These are phyloP conservation scores for Diglossa cyanea DNA, from an alignment of 2,797 vertebrate species.

Conservation along the genomic window DNA sequence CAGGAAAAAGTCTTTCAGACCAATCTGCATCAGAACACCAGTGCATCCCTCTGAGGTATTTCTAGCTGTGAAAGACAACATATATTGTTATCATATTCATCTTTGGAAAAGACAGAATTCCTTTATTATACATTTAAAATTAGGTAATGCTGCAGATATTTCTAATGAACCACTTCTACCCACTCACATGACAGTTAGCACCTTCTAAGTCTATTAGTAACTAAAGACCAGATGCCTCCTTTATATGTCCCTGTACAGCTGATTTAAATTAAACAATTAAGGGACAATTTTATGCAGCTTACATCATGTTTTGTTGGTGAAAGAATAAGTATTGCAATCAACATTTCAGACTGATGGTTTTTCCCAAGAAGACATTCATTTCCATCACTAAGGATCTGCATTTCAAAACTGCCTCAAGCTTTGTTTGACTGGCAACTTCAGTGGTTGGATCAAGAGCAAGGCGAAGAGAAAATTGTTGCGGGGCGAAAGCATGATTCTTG, in stretches of 20 bases:
- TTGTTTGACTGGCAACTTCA: not conserved
- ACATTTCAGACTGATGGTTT: not conserved
- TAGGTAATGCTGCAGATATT: not conserved
- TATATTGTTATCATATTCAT: not conserved
- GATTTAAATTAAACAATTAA: not conserved
- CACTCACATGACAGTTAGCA: not conserved
- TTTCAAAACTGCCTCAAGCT: not conserved
- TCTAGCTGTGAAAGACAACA: not conserved
- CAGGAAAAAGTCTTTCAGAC: not conserved
- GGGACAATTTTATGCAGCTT: not conserved
- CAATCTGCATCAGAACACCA: not conserved
- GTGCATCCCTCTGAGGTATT: not conserved
- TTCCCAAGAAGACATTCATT: not conserved
- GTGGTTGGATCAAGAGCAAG: not conserved
- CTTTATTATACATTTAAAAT: not conserved
- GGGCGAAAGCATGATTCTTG: fast-evolving
- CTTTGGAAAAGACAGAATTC: not conserved
- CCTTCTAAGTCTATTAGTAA: not conserved
- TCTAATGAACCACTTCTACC: not conserved
- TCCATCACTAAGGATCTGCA: not conserved
- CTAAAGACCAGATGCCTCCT: not conserved
- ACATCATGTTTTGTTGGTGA: not conserved
- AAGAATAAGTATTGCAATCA: not conserved
- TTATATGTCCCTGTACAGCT: not conserved
- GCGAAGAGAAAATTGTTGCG: not conserved